Base-by-base conservation (phyloP, 2,797 vertebrate genomes). In the Petrocephalus sullivani region DNA sequence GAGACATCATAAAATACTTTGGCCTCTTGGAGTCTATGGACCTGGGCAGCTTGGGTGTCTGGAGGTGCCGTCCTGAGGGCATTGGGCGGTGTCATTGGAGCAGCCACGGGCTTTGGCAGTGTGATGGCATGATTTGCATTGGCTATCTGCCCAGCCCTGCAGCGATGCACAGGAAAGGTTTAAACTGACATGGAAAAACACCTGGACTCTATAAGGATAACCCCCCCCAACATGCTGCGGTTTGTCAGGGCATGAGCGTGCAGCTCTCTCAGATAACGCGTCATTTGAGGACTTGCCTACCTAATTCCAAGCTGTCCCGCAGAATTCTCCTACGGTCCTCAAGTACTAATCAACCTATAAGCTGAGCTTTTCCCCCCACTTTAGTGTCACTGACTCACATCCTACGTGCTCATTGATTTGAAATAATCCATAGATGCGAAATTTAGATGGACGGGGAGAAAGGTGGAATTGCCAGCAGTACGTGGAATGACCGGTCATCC, bases 121-220 rank as follows among this genome's bases (percentile, higher is more conserved):
- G 61, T 90, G 89, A 87, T 87, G n/a, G 54, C 56, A 67, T 92
- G 89, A 92, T 96, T 96, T 96, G 96, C 95, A 96, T 96, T 94
- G 90, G 95, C 93, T 91, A 86, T 88, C 90, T 95, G 94, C 95
- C 95, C 91, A 94, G 92, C 92, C 95, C 94, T 92, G 90, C 82
- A 94, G 95, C 92, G 90, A 91, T 89, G 60, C 58, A 90, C 90
- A 90, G 78, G 90, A 92, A 93, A 92, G 90, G 92, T 96, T 91
- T 93, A 96, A 89, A 96, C 96, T 93, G 96, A 93, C 95, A 94
- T 89, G 93, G 94, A 95, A 96, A 96, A 96, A 95, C 96, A 96
- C 95, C 96, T 96, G 95, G 93, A 95, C 94, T 94, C 95, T 93
- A 93, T 94, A 93, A 95, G 89, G 89, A 89, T 67, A 94, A 93